phyloP scores from a whole-genome alignment of 2,888 invertebrate genomes.

The Seira ritae region DNA sequence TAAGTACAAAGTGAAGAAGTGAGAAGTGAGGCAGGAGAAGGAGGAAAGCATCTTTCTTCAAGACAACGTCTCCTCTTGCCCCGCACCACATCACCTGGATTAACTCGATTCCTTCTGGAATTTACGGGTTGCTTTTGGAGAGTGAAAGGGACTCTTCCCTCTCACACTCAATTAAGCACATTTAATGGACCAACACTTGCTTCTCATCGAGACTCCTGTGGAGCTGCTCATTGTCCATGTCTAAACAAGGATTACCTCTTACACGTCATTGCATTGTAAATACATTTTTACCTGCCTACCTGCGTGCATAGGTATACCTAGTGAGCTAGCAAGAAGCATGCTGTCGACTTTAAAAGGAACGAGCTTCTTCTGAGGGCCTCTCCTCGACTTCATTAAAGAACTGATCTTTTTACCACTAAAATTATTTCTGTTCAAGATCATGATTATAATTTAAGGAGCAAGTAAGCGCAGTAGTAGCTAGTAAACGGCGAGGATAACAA shows the following conservation, averaged over 20 bases:
- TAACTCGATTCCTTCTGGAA: slow-evolving; percentile 31
- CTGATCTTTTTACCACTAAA: slow-evolving; percentile 12
- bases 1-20: too few species aligned
- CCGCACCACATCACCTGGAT: not conserved
- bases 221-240: slow-evolving; percentile 55
- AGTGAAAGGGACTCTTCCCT: not conserved
- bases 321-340: not conserved
- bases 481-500: slow-evolving; percentile 9
- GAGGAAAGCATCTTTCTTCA: not conserved
- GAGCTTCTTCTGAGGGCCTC: not conserved
- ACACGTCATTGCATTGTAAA: slow-evolving; percentile 32
- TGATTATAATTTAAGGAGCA: slow-evolving; percentile 2
- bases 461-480: slow-evolving; percentile 12
- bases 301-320: not conserved
- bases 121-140: slow-evolving; percentile 1
- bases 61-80: not conserved
- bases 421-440: not conserved
- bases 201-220: slow-evolving; percentile 31
- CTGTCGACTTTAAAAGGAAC: not conserved
- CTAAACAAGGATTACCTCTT: slow-evolving; percentile 46
- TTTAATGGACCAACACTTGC: slow-evolving; percentile 53
- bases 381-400: not conserved
- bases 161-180: slow-evolving; percentile 50
- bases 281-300: too few species aligned
- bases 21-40: not conserved